A percentile compares a stretch with the other conserved stretches of the same genome.
Conservation (phyloP, 2,888 invertebrate species). For the Morinoia aosen region DNA sequence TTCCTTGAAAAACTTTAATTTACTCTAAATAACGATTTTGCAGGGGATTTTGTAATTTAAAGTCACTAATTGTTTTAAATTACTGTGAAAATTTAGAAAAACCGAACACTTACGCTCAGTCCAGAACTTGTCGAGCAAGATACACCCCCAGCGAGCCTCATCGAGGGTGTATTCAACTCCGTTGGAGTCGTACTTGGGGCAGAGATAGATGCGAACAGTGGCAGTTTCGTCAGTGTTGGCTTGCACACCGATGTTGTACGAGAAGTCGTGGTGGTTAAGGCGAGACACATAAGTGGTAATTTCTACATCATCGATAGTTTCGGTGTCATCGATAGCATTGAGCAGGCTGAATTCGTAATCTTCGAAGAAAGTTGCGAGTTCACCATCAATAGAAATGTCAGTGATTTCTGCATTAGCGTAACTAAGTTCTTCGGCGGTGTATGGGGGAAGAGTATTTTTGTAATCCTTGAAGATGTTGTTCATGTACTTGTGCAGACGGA, state of each 20-base stretch:
- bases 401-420: conserved; percentile 66
- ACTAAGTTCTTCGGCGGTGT: conserved; percentile 68
- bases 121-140: conserved; percentile 78
- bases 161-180: conserved; percentile 76
- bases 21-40: too few relatives aligned
- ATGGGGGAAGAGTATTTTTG: conserved; percentile 69
- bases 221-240: conserved; percentile 77
- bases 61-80: too few relatives aligned
- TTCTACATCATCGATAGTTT: conserved; percentile 68
- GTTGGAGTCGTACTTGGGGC: conserved; percentile 79
- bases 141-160: conserved; percentile 78
- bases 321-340: conserved; percentile 75
- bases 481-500: conserved; percentile 70
- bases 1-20: too few relatives aligned
- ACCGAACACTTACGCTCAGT: conserved; percentile 73
- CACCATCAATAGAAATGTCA: conserved; percentile 30
- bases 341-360: conserved; percentile 79
- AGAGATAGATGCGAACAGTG: conserved; percentile 79
- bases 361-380: conserved; percentile 80
- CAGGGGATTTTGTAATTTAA: too few relatives aligned
- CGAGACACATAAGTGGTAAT: conserved; percentile 77
- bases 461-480: conserved; percentile 70
- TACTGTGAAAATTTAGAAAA: too few relatives aligned
- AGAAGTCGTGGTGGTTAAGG: conserved; percentile 74
- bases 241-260: conserved; percentile 75